Evolutionary conservation across 2,888 invertebrate genomes (phyloP).

Genomic region (Nezara viridula): DNA sequence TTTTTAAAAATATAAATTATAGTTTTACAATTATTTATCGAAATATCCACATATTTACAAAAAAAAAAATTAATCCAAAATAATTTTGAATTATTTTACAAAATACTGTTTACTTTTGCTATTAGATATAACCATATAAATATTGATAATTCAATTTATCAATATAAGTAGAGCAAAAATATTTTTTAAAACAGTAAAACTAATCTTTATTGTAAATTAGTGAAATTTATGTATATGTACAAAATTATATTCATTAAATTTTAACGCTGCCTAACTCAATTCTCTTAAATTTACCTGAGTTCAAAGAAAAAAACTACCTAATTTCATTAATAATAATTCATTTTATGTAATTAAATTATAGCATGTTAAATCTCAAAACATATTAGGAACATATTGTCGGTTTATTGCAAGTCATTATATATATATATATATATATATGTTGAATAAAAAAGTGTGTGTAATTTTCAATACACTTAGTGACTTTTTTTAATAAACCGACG

Average conservation of each 20-base stretch:
- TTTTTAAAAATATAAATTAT: conserved; percentile 8
- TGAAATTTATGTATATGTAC: neutral
- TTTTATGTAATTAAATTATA: no score
- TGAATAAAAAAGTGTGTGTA: no score
- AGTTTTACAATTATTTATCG: conserved; percentile 3
- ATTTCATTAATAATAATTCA: no score
- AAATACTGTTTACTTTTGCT: neutral
- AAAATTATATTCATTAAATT: neutral
- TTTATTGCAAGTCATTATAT: no score
- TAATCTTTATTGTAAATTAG: neutral
- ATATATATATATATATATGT: no score
- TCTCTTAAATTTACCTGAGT: no score
- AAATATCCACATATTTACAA: conserved; percentile 29
- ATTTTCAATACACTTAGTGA: no score
- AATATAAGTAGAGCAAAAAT: neutral
- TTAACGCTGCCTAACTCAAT: no score
- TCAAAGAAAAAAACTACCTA: no score
- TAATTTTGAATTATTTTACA: conserved; percentile 15
- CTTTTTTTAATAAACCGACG: no score
- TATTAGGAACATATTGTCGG: no score
- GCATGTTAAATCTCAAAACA: no score
- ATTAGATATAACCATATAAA: neutral
- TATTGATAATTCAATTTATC: neutral
- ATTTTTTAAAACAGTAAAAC: neutral
- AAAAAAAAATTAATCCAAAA: neutral